phyloP scores from a whole-genome alignment of 2,888 invertebrate genomes.

The Thymelicus sylvestris region DNA sequence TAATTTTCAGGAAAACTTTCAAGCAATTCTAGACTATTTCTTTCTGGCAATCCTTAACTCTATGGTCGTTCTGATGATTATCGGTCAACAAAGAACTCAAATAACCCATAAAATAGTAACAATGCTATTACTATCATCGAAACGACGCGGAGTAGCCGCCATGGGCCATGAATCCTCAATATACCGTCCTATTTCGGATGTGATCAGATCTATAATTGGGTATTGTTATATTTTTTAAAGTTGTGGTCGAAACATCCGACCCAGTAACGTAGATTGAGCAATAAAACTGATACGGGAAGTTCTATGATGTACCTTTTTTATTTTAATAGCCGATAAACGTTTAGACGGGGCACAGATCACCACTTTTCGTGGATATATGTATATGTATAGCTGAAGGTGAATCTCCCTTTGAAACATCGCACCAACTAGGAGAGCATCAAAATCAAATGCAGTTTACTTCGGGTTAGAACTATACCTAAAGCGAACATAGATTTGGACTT shows the following conservation, averaged over 20 bases:
- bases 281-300: conserved; percentile 18
- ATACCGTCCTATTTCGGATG: conserved; percentile 33
- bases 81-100: conserved; percentile 27
- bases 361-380: too few relatives aligned
- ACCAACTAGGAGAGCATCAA: too few relatives aligned
- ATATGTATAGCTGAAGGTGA: too few relatives aligned
- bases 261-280: conserved; percentile 19
- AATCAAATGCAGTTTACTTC: too few relatives aligned
- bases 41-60: conserved; percentile 1
- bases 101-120: conserved; percentile 33
- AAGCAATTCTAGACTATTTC: too few relatives aligned
- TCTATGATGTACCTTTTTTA: not conserved
- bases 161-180: conserved; percentile 33
- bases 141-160: conserved; percentile 29
- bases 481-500: too few relatives aligned
- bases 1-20: too few relatives aligned
- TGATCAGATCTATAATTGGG: conserved; percentile 43
- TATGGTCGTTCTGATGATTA: conserved; percentile 27
- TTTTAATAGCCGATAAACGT: not conserved
- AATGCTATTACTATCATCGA: conserved; percentile 36
- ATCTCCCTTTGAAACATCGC: too few relatives aligned
- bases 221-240: conserved; percentile 43
- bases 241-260: conserved; percentile 14
- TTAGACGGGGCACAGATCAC: too few relatives aligned
- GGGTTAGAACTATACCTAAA: too few relatives aligned